phyloP scores from a whole-genome alignment of 2,797 vertebrate genomes.

The Hyperoplus lanceolatus region DNA sequence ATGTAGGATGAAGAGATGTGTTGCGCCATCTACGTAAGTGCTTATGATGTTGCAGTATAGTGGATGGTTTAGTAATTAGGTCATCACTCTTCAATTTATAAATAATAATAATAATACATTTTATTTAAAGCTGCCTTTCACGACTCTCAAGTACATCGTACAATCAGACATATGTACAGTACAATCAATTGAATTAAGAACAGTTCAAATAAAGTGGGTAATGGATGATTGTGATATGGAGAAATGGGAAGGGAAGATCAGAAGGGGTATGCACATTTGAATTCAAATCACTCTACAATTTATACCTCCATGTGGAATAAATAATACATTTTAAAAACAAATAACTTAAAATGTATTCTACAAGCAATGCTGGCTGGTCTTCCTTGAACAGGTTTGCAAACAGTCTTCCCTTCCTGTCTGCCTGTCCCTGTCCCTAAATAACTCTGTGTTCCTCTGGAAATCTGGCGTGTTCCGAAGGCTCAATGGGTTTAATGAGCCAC shows the following conservation, averaged over 20 bases:
- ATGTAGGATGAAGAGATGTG: slow-evolving; percentile 41
- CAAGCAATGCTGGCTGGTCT: slow-evolving; percentile 31
- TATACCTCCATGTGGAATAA: too few species aligned
- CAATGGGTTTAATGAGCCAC: slow-evolving; percentile 81
- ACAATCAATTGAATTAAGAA: too few species aligned
- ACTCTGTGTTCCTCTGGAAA: slow-evolving; percentile 64
- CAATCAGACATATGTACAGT: too few species aligned
- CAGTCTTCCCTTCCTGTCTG: slow-evolving; percentile 47
- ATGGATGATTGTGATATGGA: too few species aligned
- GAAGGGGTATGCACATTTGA: too few species aligned
- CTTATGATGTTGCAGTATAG: slow-evolving; percentile 37
- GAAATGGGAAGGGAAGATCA: too few species aligned
- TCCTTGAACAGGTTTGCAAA: slow-evolving; percentile 55
- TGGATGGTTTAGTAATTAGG: slow-evolving; percentile 37
- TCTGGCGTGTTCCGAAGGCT: slow-evolving; percentile 79
- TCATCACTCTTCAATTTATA: slow-evolving; percentile 35
- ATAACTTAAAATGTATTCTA: background rate
- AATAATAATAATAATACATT: slow-evolving; percentile 40
- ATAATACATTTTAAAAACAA: slow-evolving; percentile 19
- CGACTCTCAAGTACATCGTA: too few species aligned
- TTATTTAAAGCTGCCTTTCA: too few species aligned
- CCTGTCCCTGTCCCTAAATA: slow-evolving; percentile 52
- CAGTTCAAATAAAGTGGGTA: too few species aligned
- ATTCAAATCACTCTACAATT: too few species aligned
- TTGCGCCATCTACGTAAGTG: slow-evolving; percentile 13